These are phyloP conservation scores for Antheraea pernyi DNA, from an alignment of 1,140 invertebrate genomes.

Conservation along the genomic window DNA sequence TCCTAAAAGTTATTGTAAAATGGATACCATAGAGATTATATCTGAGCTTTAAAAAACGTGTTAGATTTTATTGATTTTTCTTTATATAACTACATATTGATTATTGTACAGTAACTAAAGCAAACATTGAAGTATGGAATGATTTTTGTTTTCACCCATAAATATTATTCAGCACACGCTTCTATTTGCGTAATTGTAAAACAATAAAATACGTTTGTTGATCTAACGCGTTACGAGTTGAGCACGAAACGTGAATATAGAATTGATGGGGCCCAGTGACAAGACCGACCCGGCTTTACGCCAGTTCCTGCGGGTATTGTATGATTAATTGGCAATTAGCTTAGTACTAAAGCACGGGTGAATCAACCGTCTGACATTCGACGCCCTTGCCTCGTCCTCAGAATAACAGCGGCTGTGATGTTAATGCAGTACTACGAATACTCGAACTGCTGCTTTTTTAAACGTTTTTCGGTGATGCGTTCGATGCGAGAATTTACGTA, in stretches of 20 bases:
- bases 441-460: not conserved
- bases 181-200: not conserved
- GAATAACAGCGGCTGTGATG: constrained; percentile 19
- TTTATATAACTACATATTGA: too few relatives aligned
- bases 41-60: too few relatives aligned
- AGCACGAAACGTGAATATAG: not conserved
- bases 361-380: constrained; percentile 65
- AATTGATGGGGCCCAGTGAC: constrained; percentile 6
- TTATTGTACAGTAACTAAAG: too few relatives aligned
- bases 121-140: not conserved
- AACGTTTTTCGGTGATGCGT: not conserved
- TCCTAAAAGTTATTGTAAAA: too few relatives aligned
- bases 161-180: not conserved
- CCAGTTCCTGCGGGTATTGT: constrained; percentile 23
- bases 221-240: not conserved
- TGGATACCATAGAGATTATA: too few relatives aligned
- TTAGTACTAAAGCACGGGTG: constrained; percentile 45
- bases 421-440: constrained; percentile 9
- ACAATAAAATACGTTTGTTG: not conserved
- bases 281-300: constrained; percentile 9
- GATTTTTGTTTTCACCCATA: not conserved
- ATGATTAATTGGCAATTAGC: constrained; percentile 64
- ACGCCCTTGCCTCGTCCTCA: constrained; percentile 53
- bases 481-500: not conserved
- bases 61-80: too few relatives aligned